phyloP scores from a whole-genome alignment of 2,113 vertebrate genomes.

The Clarias gariepinus region DNA sequence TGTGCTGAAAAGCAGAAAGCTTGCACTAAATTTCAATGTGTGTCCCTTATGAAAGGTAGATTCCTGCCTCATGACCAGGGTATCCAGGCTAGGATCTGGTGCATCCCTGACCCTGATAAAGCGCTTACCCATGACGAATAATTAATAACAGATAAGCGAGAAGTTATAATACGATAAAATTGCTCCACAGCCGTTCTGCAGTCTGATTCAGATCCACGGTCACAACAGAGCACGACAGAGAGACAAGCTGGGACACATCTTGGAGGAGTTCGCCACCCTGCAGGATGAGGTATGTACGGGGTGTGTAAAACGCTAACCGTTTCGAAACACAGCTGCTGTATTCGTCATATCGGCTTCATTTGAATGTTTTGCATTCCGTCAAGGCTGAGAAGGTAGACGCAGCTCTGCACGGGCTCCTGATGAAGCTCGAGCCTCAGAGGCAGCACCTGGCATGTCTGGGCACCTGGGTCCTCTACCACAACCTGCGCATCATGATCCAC shows the following conservation, averaged over 20 bases:
- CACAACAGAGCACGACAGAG: constrained; percentile 96
- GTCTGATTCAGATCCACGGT: constrained; percentile 96
- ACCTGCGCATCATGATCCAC: constrained; percentile 97
- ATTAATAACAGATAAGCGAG: not conserved
- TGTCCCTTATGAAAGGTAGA: not conserved
- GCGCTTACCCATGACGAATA: not conserved
- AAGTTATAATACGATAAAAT: not conserved
- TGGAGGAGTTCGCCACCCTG: constrained; percentile 96
- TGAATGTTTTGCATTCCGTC: not conserved
- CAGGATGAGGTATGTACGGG: constrained; percentile 88
- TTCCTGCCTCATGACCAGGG: not conserved
- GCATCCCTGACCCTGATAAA: not conserved
- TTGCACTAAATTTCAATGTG: not conserved
- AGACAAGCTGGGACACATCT: constrained; percentile 97
- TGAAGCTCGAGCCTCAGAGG: constrained; percentile 96
- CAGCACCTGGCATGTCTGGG: constrained; percentile 96
- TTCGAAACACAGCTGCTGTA: not conserved
- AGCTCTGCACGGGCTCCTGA: constrained; percentile 90
- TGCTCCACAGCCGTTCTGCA: constrained; percentile 90
- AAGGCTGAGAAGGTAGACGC: constrained; percentile 98
- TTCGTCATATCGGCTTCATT: not conserved
- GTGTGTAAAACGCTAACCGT: not conserved
- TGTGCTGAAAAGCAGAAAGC: not conserved
- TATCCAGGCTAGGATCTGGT: not conserved
- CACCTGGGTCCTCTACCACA: constrained; percentile 98